Evolutionary conservation across 2,113 vertebrate species (phyloP).

Genomic region (Neogale vison): DNA sequence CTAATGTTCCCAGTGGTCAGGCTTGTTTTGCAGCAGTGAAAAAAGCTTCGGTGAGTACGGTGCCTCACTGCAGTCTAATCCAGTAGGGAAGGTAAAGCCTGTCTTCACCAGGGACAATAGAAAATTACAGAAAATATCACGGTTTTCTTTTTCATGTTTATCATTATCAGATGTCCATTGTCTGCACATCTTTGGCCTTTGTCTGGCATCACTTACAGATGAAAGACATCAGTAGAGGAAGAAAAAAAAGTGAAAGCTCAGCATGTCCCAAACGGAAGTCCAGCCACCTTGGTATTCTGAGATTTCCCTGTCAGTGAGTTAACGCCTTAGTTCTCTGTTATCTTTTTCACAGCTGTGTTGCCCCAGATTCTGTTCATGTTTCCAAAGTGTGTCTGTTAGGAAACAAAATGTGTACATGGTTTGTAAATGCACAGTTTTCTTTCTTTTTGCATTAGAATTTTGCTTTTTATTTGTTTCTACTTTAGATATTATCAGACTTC

Average conservation of each 20-base stretch:
- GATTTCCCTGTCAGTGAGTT: neutral
- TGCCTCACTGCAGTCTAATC: neutral
- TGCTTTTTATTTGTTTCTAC: neutral
- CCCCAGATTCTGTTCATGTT: neutral
- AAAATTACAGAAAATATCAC: neutral
- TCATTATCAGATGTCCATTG: neutral
- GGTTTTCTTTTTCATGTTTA: neutral
- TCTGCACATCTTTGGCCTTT: neutral
- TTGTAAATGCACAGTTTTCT: constrained; percentile 19
- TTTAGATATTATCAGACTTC: neutral
- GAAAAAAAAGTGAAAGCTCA: neutral
- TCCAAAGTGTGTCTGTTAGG: neutral
- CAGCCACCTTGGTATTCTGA: neutral
- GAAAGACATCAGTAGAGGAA: neutral
- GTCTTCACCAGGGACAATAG: neutral
- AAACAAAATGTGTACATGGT: neutral
- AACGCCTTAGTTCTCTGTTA: neutral
- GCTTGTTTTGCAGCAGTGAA: neutral
- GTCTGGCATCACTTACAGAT: neutral
- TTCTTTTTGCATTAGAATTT: neutral
- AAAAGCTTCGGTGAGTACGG: neutral
- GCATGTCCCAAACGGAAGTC: neutral
- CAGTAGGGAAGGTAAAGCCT: neutral
- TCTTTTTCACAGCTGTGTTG: neutral
- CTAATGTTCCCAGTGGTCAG: neutral